These are phyloP conservation scores for Quiscalus mexicanus DNA, from an alignment of 2,113 vertebrate genomes.

Conservation along the genomic window DNA sequence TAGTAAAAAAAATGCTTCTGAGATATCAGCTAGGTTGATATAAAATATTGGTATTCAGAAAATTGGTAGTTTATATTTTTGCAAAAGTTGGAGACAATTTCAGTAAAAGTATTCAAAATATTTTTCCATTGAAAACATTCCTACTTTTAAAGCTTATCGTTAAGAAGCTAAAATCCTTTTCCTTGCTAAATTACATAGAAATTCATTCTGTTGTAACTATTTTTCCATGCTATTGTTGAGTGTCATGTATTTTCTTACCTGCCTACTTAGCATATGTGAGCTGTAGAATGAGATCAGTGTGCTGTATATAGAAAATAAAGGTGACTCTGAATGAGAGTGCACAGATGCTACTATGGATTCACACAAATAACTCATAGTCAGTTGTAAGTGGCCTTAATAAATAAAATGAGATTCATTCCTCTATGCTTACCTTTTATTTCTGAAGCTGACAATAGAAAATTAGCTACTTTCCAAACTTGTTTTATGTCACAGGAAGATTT, in stretches of 20 bases:
- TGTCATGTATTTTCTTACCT: neutral
- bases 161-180: neutral
- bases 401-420: neutral
- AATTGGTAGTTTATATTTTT: neutral
- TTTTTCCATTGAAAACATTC: neutral
- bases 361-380: neutral
- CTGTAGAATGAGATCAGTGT: neutral
- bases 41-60: neutral
- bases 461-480: neutral
- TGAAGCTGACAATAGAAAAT: neutral
- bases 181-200: neutral
- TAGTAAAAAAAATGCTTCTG: rapidly evolving
- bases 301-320: neutral
- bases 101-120: neutral
- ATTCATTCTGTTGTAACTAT: neutral
- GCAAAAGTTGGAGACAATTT: neutral
- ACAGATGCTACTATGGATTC: neutral
- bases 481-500: neutral
- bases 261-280: neutral
- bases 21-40: neutral
- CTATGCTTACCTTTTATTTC: neutral
- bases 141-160: neutral
- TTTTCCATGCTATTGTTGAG: neutral
- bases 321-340: neutral
- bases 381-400: neutral